phyloP scores from a whole-genome alignment of 2,888 invertebrate species.

The Chrysolina oricalcia region DNA sequence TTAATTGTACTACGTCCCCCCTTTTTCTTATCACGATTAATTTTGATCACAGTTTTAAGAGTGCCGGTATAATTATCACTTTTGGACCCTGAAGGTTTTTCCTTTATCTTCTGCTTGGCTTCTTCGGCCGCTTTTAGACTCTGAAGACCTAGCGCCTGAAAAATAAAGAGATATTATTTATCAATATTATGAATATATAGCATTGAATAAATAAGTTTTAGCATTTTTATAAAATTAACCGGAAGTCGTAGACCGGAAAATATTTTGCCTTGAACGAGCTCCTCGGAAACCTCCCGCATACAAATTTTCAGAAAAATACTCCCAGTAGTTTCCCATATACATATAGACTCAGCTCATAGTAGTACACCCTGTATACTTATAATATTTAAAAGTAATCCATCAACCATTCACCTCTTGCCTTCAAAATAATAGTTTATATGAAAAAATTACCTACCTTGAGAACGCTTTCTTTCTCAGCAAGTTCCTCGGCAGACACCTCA shows the following conservation, averaged over 20 bases:
- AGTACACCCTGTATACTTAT: too few relatives aligned
- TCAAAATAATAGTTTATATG: background rate
- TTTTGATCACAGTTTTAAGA: constrained; percentile 87
- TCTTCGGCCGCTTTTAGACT: constrained; percentile 84
- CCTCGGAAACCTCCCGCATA: too few relatives aligned
- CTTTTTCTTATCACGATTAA: constrained; percentile 81
- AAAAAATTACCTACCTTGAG: constrained; percentile 67
- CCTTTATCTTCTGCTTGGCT: constrained; percentile 71
- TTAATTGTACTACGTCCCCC: constrained; percentile 81
- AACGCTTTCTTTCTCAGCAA: constrained; percentile 79
- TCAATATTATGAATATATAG: background rate
- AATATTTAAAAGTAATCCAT: too few relatives aligned
- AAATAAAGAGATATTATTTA: background rate
- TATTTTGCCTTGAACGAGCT: too few relatives aligned
- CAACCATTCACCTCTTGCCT: too few relatives aligned
- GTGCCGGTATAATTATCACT: constrained; percentile 81
- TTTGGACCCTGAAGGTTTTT: constrained; percentile 55
- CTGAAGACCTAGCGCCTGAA: constrained; percentile 81
- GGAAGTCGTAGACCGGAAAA: too few relatives aligned
- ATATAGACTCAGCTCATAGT: too few relatives aligned
- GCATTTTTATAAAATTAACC: too few relatives aligned
- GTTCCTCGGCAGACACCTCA: constrained; percentile 62
- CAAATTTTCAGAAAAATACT: too few relatives aligned
- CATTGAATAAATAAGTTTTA: too few relatives aligned
- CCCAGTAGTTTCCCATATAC: too few relatives aligned